Base-by-base conservation (phyloP, 2,888 invertebrate species). In the Isotomurus palustris region DNA sequence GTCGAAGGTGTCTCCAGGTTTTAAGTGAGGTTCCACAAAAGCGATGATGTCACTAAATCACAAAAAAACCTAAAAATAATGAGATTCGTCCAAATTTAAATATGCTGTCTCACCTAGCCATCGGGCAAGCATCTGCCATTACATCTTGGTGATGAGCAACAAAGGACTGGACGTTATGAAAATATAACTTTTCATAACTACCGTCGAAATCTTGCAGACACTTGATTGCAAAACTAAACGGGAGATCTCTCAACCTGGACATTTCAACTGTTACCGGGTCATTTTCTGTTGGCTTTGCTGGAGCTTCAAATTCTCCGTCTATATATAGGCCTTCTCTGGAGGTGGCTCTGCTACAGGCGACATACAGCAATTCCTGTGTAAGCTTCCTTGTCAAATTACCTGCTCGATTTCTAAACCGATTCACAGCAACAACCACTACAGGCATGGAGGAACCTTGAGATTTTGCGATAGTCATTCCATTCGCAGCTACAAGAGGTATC, bases 391-490 rank as follows among this genome's bases (percentile, higher is more conserved):
- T 10, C 32, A 10, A 12, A 32, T 12, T 10, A 32, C 32, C 29
- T 35, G n/a, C 6, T 4, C 36, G 4, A n/a, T 8, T 19, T 12
- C n/a, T n/a, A n/a, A n/a, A n/a, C n/a, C n/a, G n/a, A n/a, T n/a
- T n/a, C n/a, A n/a, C n/a, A n/a, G n/a, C 21, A 19, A 62, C 56
- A 25, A 62, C 65, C 0, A 65, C 58, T 19, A 3, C 21, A 4
- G 24, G 19, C 1, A 60, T 22, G 0, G 57, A 53, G 2, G 63
- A 64, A 10, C 70, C 70, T 58, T 71, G 71, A 1, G 59, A 40
- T 50, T 71, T 71, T 5, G 55, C 38, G 27, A 71, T 61, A 0
- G 71, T 71, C 25, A 67, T 64, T 14, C 56, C 66, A 52, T 70
- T 64, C 1, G 67, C 68, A 2, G 61, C 25, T 12, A 62, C 47